A percentile compares a stretch with the other conserved stretches of the same genome.
phyloP scores from a whole-genome alignment of 1,140 invertebrate genomes.

The Charaxes varanes region DNA sequence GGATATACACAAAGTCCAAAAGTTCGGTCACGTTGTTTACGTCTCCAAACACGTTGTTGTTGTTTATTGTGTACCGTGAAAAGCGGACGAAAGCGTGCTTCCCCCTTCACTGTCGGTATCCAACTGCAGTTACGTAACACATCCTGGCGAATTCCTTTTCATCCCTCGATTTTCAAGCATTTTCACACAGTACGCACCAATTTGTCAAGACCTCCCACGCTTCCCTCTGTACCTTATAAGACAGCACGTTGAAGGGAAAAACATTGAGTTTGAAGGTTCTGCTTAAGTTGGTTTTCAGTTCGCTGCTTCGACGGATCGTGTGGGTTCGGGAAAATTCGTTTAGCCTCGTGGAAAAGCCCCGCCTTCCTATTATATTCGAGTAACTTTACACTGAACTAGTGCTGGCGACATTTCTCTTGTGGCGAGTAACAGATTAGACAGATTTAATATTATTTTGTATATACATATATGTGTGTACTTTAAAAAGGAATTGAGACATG shows the following conservation, averaged over 20 bases:
- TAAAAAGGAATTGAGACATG: no score
- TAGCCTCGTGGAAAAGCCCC: constrained; percentile 34
- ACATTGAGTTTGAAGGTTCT: constrained; percentile 18
- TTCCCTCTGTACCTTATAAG: constrained; percentile 2
- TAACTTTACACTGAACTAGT: no score
- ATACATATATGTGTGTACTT: no score
- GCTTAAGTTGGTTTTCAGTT: constrained; percentile 22
- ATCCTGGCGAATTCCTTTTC: constrained; percentile 55
- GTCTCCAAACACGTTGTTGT: constrained; percentile 62
- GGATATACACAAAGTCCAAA: constrained; percentile 10
- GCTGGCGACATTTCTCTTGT: no score
- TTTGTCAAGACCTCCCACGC: constrained; percentile 26
- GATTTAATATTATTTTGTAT: no score
- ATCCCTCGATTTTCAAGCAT: constrained; percentile 46
- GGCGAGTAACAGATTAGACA: no score
- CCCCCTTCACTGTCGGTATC: constrained; percentile 29
- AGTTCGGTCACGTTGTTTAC: constrained; percentile 54
- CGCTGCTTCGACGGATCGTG: constrained; percentile 25
- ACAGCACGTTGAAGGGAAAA: constrained; percentile 1
- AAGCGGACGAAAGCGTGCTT: constrained; percentile 31
- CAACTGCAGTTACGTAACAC: constrained; percentile 63
- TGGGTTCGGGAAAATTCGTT: constrained; percentile 43
- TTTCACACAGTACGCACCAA: constrained; percentile 35
- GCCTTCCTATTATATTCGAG: no score
- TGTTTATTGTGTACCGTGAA: constrained; percentile 46